Conservation (phyloP, 2,888 invertebrate genomes). For the Habrosyne pyritoides region DNA sequence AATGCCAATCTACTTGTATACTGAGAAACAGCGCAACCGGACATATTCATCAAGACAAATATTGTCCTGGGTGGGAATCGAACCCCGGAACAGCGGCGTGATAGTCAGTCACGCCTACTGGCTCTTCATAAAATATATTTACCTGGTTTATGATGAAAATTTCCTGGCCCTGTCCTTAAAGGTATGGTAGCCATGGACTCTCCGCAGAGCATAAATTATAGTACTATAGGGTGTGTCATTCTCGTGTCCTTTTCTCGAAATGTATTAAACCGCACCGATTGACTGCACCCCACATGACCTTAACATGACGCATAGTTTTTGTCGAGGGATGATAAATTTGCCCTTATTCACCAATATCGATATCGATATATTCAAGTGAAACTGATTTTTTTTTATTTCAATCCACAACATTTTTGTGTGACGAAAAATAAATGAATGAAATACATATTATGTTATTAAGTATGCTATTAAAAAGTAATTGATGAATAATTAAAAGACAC, state of each 20-base stretch:
- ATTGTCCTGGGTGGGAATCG: no score
- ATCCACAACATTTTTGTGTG: no score
- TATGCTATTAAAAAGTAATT: no score
- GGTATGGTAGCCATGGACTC: conserved; percentile 61
- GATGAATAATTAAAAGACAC: no score
- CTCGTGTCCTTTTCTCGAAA: conserved; percentile 63
- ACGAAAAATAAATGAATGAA: no score
- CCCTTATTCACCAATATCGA: conserved; percentile 6
- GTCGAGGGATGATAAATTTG: conserved; percentile 32
- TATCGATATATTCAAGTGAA: no score
- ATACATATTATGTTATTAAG: no score
- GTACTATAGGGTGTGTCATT: conserved; percentile 65
- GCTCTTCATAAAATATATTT: neutral
- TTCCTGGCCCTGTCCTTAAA: conserved; percentile 32
- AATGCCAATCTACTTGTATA: no score
- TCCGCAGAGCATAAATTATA: conserved; percentile 71
- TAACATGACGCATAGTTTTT: conserved; percentile 58
- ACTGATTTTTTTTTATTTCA: neutral
- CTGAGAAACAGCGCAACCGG: no score
- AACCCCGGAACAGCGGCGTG: no score
- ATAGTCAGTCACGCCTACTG: no score
- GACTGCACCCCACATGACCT: conserved; percentile 62
- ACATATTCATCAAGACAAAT: no score
- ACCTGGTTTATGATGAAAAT: neutral
- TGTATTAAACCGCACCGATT: conserved; percentile 76